phyloP scores from a whole-genome alignment of 2,797 vertebrate species.

The Antennarius maculatus region DNA sequence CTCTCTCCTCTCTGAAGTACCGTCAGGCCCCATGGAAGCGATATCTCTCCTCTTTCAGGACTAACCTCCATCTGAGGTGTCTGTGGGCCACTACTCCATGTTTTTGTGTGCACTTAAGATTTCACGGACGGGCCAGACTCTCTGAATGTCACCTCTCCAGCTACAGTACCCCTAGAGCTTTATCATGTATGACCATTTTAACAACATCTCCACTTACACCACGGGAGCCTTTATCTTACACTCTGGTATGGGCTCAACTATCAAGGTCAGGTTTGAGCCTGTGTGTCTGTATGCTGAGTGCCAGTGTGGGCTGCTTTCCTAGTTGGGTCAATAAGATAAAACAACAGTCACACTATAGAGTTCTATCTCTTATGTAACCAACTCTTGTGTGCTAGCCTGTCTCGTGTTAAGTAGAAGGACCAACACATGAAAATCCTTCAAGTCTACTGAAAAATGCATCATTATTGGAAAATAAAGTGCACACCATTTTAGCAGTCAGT shows the following conservation, averaged over 20 bases:
- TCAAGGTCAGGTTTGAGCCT: conserved; percentile 53
- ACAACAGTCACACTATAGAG: conserved; percentile 60
- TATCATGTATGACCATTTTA: conserved; percentile 64
- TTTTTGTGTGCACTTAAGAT: conserved; percentile 69
- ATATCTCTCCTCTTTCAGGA: conserved; percentile 46
- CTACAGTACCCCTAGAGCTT: conserved; percentile 38
- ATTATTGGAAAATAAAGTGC: conserved; percentile 69
- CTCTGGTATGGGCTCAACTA: conserved; percentile 57
- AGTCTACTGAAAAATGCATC: conserved; percentile 56
- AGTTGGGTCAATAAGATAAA: conserved; percentile 74
- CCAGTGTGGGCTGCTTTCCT: conserved; percentile 68
- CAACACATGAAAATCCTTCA: conserved; percentile 59
- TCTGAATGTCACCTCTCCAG: conserved; percentile 51
- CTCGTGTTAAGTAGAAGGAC: conserved; percentile 48
- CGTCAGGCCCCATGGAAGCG: conserved; percentile 35
- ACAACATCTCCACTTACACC: conserved; percentile 53
- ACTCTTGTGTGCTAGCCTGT: conserved; percentile 29
- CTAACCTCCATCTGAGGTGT: conserved; percentile 59
- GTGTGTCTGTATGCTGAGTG: conserved; percentile 69
- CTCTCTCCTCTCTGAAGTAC: conserved; percentile 45
- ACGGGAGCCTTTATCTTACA: conserved; percentile 66
- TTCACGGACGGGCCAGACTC: conserved; percentile 32
- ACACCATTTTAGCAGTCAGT: conserved; percentile 55
- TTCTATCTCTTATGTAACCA: conserved; percentile 62
- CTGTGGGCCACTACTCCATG: conserved; percentile 39